These are phyloP conservation scores for Cenopis cana DNA, from an alignment of 2,888 invertebrate genomes.

Conservation along the genomic window DNA sequence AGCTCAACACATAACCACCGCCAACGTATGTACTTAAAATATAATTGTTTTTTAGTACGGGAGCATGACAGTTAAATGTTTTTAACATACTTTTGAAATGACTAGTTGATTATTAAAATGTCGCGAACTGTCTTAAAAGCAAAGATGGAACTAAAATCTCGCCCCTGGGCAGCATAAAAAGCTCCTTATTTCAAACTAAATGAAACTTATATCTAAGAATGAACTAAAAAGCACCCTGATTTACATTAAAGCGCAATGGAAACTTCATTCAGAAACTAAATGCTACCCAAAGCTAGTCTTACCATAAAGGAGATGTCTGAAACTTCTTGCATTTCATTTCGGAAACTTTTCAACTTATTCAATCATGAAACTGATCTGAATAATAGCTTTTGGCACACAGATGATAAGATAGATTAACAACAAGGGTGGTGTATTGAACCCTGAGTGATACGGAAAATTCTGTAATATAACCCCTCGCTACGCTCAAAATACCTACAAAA, in stretches of 20 bases:
- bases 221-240: slow-evolving; percentile 1
- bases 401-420: not conserved
- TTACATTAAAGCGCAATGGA: slow-evolving; percentile 24
- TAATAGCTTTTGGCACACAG: slow-evolving; percentile 15
- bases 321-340: slow-evolving; percentile 26
- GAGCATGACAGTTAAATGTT: too few species aligned
- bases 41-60: too few species aligned
- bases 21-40: too few species aligned
- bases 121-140: too few species aligned
- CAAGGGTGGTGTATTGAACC: not conserved
- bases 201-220: not conserved
- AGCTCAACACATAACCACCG: too few species aligned
- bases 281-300: slow-evolving; percentile 22
- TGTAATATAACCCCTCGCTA: too few species aligned
- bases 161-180: too few species aligned
- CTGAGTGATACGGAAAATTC: too few species aligned
- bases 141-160: too few species aligned
- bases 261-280: slow-evolving; percentile 18
- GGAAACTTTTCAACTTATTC: slow-evolving; percentile 17
- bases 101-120: too few species aligned
- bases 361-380: slow-evolving; percentile 17
- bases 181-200: not conserved
- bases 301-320: slow-evolving; percentile 14
- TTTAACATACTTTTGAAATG: too few species aligned
- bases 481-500: too few species aligned